A percentile compares a stretch with the other conserved stretches of the same genome.
phyloP scores from a whole-genome alignment of 1,140 invertebrate species.

The Nomia melanderi region DNA sequence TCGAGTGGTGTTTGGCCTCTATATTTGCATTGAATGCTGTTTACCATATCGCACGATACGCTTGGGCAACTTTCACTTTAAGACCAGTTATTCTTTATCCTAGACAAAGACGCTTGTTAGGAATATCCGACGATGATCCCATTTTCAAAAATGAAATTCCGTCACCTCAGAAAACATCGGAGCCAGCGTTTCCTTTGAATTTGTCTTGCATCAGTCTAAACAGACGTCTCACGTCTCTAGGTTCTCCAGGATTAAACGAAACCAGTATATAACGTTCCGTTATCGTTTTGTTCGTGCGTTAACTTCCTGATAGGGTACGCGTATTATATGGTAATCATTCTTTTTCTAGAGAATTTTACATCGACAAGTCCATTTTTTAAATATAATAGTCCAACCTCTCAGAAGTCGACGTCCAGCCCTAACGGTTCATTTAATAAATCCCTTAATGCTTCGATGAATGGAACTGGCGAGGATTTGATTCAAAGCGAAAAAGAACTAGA shows the following conservation, averaged over 20 bases:
- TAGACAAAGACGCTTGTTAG: conserved; percentile 69
- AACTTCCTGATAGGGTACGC: background rate
- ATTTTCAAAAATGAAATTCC: conserved; percentile 66
- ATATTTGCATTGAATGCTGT: conserved; percentile 73
- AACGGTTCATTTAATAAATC: conserved; percentile 72
- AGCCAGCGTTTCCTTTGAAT: conserved; percentile 63
- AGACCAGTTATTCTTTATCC: conserved; percentile 64
- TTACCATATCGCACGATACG: conserved; percentile 70
- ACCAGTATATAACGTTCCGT: conserved; percentile 59
- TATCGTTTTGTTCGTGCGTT: background rate
- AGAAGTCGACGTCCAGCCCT: conserved; percentile 61
- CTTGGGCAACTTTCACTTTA: conserved; percentile 61
- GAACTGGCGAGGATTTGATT: conserved; percentile 72
- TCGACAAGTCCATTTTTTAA: conserved; percentile 69
- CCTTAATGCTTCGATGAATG: conserved; percentile 67
- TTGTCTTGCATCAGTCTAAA: conserved; percentile 70
- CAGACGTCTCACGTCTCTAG: conserved; percentile 63
- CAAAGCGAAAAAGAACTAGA: conserved; percentile 71
- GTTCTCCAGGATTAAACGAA: conserved; percentile 68
- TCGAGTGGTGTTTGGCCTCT: conserved; percentile 72
- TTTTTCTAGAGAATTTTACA: conserved; percentile 68
- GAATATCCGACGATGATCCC: conserved; percentile 71
- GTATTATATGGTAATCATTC: conserved; percentile 8
- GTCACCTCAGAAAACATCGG: conserved; percentile 50
- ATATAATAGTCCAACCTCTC: conserved; percentile 60